Evolutionary conservation across 2,888 invertebrate species (phyloP).

Genomic region (Abrostola triplasia): DNA sequence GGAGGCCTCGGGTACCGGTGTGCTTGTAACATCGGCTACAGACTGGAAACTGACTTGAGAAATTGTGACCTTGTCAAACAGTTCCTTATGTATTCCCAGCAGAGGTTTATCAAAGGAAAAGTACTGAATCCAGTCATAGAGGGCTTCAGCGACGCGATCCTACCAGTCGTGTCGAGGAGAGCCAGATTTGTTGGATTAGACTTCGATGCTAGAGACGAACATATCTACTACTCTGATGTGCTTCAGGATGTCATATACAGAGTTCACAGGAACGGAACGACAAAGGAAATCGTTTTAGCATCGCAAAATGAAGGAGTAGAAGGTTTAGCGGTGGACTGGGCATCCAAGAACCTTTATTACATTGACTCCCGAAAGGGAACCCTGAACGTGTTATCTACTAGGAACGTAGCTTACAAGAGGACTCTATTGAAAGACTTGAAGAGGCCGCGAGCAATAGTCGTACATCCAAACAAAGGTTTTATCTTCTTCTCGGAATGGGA

Average conservation of each 20-base stretch:
- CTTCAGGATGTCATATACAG: slow-evolving; percentile 97
- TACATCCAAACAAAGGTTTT: slow-evolving; percentile 97
- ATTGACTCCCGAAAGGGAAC: slow-evolving; percentile 98
- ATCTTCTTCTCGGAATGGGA: slow-evolving; percentile 99
- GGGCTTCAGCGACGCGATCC: slow-evolving; percentile 97
- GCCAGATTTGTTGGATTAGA: slow-evolving; percentile 98
- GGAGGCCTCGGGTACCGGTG: slow-evolving; percentile 95
- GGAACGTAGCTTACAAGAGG: slow-evolving; percentile 94
- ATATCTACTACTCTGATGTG: slow-evolving; percentile 99
- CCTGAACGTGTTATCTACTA: slow-evolving; percentile 96
- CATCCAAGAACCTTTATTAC: slow-evolving; percentile 97
- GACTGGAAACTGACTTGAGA: slow-evolving; percentile 91
- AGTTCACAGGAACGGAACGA: slow-evolving; percentile 93
- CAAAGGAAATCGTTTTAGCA: slow-evolving; percentile 96
- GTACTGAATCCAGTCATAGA: slow-evolving; percentile 95
- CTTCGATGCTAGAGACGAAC: slow-evolving; percentile 96
- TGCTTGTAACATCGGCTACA: slow-evolving; percentile 96
- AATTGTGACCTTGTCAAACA: slow-evolving; percentile 95
- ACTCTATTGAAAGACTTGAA: slow-evolving; percentile 96
- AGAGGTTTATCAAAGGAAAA: slow-evolving; percentile 98
- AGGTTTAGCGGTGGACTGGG: slow-evolving; percentile 98
- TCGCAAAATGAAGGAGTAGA: slow-evolving; percentile 99
- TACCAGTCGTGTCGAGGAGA: slow-evolving; percentile 96
- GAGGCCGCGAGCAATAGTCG: slow-evolving; percentile 97
- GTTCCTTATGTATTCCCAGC: slow-evolving; percentile 98